These are phyloP conservation scores for Cyclina sinensis DNA, from an alignment of 1,140 invertebrate genomes.

Conservation along the genomic window DNA sequence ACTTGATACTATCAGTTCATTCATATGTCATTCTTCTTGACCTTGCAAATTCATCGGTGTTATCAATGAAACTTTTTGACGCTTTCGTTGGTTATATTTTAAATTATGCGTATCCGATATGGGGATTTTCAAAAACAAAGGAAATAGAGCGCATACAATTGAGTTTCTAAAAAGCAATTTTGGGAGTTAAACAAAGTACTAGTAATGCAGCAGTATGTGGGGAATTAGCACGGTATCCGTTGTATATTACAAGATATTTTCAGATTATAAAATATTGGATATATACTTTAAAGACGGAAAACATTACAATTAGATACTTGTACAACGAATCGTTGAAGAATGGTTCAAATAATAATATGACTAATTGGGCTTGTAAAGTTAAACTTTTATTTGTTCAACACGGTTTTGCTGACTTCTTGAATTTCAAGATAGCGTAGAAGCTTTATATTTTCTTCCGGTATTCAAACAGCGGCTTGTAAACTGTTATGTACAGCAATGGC, in stretches of 20 bases:
- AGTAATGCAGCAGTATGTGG: slow-evolving; percentile 29
- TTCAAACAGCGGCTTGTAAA: slow-evolving; percentile 4
- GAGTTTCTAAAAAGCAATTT: slow-evolving; percentile 37
- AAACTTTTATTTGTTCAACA: neutral
- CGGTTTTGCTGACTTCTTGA: neutral
- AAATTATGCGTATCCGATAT: slow-evolving; percentile 17
- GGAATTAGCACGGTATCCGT: slow-evolving; percentile 21
- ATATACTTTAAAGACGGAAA: neutral
- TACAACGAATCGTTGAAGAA: neutral
- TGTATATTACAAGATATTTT: slow-evolving; percentile 19
- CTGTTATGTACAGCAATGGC: slow-evolving; percentile 5
- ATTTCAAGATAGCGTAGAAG: neutral
- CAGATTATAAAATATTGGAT: slow-evolving; percentile 17
- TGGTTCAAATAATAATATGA: neutral
- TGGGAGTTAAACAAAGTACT: slow-evolving; percentile 20
- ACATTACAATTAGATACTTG: slow-evolving; percentile 3
- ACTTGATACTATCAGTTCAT: no score
- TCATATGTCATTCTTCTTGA: no score
- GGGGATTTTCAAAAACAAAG: slow-evolving; percentile 27
- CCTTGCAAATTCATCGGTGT: no score
- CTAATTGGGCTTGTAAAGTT: slow-evolving; percentile 20
- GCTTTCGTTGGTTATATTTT: slow-evolving; percentile 36
- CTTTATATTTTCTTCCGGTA: neutral
- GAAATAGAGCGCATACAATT: slow-evolving; percentile 36
- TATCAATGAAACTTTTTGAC: neutral